Evolutionary conservation across 2,888 invertebrate genomes (phyloP).

Genomic region (Linhomoeus sp.): DNA sequence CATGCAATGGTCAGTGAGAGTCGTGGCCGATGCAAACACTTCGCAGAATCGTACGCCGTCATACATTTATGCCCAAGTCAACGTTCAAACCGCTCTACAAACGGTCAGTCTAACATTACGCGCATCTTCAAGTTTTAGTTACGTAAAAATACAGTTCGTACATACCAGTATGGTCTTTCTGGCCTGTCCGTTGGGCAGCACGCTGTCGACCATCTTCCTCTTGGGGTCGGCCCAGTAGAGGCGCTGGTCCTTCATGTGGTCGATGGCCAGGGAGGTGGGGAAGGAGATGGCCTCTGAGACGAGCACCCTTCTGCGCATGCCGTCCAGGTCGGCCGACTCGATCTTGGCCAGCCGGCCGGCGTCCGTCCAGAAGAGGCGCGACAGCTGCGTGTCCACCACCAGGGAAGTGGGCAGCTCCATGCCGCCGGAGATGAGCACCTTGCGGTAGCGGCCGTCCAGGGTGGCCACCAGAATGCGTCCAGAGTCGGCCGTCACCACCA

Average conservation of each 20-base stretch:
- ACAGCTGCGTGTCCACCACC: slow-evolving; percentile 47
- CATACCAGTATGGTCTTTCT: slow-evolving; percentile 40
- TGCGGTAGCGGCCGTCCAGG: slow-evolving; percentile 66
- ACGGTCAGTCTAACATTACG: too few relatives aligned
- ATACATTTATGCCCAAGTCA: too few relatives aligned
- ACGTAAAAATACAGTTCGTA: slow-evolving; percentile 1
- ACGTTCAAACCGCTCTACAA: too few relatives aligned
- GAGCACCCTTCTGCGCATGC: slow-evolving; percentile 56
- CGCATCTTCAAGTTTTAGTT: not conserved
- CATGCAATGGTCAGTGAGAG: too few relatives aligned
- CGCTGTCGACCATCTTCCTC: slow-evolving; percentile 58
- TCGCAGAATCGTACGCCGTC: too few relatives aligned
- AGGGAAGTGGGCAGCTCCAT: slow-evolving; percentile 70
- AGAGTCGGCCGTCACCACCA: slow-evolving; percentile 11
- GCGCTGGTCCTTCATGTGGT: slow-evolving; percentile 65
- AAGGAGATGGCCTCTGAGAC: slow-evolving; percentile 60
- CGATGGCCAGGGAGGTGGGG: slow-evolving; percentile 72
- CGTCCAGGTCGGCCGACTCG: slow-evolving; percentile 90
- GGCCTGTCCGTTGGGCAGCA: slow-evolving; percentile 57
- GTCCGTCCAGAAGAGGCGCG: slow-evolving; percentile 77
- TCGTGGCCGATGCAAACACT: too few relatives aligned
- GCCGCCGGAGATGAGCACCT: slow-evolving; percentile 47
- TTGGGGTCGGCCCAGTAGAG: slow-evolving; percentile 92
- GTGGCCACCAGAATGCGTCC: slow-evolving; percentile 59
- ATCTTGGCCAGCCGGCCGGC: slow-evolving; percentile 75